phyloP scores from a whole-genome alignment of 2,888 invertebrate species.

The Pyrgus malvae region DNA sequence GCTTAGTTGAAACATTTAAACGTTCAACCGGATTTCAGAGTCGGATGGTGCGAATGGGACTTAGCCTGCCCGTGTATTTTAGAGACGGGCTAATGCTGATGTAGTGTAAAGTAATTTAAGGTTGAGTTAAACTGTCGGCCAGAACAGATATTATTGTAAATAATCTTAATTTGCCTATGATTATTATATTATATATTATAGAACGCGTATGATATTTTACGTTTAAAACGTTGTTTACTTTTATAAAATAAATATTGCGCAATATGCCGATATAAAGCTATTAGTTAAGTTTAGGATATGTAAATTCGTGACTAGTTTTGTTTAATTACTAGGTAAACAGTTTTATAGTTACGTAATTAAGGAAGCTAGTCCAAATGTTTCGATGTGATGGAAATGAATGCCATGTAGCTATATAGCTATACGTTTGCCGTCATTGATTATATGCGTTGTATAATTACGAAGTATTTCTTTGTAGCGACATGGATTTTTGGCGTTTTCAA shows the following conservation, averaged over 20 bases:
- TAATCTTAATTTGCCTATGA: constrained; percentile 35
- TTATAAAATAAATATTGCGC: constrained; percentile 29
- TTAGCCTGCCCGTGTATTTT: constrained; percentile 17
- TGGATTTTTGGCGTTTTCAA: constrained; percentile 40
- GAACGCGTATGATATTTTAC: constrained; percentile 34
- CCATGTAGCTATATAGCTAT: constrained; percentile 62
- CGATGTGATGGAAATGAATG: constrained; percentile 76
- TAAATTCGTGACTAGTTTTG: constrained; percentile 74
- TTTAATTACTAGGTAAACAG: constrained; percentile 73
- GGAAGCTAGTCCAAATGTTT: constrained; percentile 80
- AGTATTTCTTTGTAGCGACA: constrained; percentile 47
- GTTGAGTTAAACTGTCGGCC: constrained; percentile 38
- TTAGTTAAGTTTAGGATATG: constrained; percentile 53
- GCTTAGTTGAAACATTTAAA: background rate
- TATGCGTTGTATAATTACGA: constrained; percentile 34
- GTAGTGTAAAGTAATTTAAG: constrained; percentile 34
- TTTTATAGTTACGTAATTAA: constrained; percentile 72
- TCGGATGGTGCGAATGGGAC: constrained; percentile 18
- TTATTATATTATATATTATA: constrained; percentile 26
- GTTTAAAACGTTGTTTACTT: constrained; percentile 31
- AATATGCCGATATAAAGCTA: constrained; percentile 46
- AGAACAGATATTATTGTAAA: constrained; percentile 41
- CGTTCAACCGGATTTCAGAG: background rate
- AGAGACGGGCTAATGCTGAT: constrained; percentile 8
- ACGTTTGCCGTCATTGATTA: constrained; percentile 41